Base-by-base conservation (phyloP, 2,888 invertebrate species). In the Rhagium mordax region DNA sequence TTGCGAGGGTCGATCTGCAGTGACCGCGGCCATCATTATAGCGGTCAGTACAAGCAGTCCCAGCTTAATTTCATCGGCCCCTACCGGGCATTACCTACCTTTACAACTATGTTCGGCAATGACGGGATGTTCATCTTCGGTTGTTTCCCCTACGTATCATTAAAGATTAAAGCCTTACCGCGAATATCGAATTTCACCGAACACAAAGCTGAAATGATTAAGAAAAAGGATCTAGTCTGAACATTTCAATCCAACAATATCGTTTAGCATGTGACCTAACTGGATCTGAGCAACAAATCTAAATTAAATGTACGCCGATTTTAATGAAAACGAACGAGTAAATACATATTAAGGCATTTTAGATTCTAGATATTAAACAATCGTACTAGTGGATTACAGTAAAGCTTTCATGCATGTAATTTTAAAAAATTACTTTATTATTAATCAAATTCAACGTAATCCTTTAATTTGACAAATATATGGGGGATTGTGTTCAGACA, bases 11-110 rank as follows among this genome's bases (percentile, higher is more conserved):
- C 75, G 72, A 68, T 71, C 73, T 61, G 59, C 64, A 74, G 51
- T 71, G 78, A 78, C 78, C 78, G 61, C 78, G 21, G 69, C 53
- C 74, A 73, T 78, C 77, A 79, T 79, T 78, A 78, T 64, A 60
- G 78, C 72, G 79, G 79, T 76, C 76, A 69, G 59, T 69, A 73
- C 70, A 67, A 64, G 64, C 70, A 62, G 71, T 53, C 64, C 69
- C 70, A 18, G 74, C 75, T 79, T 77, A 79, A 79, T 79, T 78
- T 71, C 76, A 78, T 77, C 74, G 72, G 49, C 74, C 75, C 66
- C 60, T 67, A 67, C 67, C 55, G 70, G 48, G 51, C 65, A 72
- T 69, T 74, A 65, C 57, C 49, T 61, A 33, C 72, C 69, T 72
- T 72, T 51, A 66, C 72, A 48, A 51, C 71, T 49, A 6, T 68